Conservation (phyloP, 2,113 vertebrate genomes). For the Fukomys damarensis region DNA sequence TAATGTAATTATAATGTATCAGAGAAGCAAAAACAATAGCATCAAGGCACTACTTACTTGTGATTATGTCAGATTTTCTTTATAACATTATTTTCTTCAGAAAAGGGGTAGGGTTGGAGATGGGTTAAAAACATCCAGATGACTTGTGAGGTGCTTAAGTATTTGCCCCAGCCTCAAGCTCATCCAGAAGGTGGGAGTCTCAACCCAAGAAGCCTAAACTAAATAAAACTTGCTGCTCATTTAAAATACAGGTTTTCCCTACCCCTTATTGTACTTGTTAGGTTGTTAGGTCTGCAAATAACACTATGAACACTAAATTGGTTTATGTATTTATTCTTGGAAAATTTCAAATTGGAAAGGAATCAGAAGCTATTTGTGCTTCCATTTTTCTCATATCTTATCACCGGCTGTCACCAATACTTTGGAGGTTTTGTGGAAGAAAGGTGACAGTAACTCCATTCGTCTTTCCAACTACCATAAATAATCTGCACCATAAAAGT, state of each 20-base stretch:
- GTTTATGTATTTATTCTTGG: not conserved
- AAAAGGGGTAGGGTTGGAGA: slow-evolving; percentile 21
- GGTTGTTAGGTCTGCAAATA: slow-evolving; percentile 30
- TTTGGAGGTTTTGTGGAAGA: slow-evolving; percentile 47
- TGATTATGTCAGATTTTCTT: slow-evolving; percentile 44
- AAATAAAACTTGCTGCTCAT: slow-evolving; percentile 59
- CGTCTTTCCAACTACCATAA: slow-evolving; percentile 67
- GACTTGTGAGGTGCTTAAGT: not conserved
- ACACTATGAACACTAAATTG: slow-evolving; percentile 5
- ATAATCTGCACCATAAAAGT: slow-evolving; percentile 73
- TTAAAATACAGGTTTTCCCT: not conserved
- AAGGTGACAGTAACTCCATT: slow-evolving; percentile 49
- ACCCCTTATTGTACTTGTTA: not conserved
- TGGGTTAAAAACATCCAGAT: slow-evolving; percentile 24
- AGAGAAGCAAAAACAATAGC: slow-evolving; percentile 24
- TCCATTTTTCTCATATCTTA: slow-evolving; percentile 63
- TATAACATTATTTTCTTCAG: slow-evolving; percentile 1
- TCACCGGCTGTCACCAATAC: slow-evolving; percentile 62
- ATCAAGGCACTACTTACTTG: not conserved
- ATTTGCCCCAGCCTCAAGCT: slow-evolving; percentile 27
- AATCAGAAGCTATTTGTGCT: not conserved
- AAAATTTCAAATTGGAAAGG: not conserved
- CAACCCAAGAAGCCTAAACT: slow-evolving; percentile 53
- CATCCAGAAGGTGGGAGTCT: slow-evolving; percentile 25
- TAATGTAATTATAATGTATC: slow-evolving; percentile 51